phyloP scores from a whole-genome alignment of 1,140 invertebrate species.

The Drosophila repletoides region DNA sequence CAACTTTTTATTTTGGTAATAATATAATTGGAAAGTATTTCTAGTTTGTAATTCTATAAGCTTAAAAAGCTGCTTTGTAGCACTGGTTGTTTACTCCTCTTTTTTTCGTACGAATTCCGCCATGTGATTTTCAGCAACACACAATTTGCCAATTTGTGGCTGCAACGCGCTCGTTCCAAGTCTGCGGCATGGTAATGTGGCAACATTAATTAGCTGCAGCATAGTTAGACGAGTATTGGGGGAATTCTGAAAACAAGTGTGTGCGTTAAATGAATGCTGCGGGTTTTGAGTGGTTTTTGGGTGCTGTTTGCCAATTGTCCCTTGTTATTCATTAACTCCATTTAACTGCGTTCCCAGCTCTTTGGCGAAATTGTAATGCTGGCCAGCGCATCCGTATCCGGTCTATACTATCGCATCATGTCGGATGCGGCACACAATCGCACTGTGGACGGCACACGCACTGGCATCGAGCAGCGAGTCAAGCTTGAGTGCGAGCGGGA shows the following conservation, averaged over 20 bases:
- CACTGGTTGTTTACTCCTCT: too few relatives aligned
- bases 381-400: constrained; percentile 89
- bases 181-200: constrained; percentile 13
- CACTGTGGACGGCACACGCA: constrained; percentile 93
- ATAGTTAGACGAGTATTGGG: constrained; percentile 12
- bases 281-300: not conserved
- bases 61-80: too few relatives aligned
- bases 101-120: constrained; percentile 3
- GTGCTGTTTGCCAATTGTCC: constrained; percentile 26
- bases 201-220: constrained; percentile 42
- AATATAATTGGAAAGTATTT: too few relatives aligned
- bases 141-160: not conserved
- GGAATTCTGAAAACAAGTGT: constrained; percentile 36
- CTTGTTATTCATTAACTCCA: constrained; percentile 35
- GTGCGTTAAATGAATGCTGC: constrained; percentile 1
- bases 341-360: constrained; percentile 84
- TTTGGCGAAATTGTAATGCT: constrained; percentile 90
- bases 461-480: constrained; percentile 94
- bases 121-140: not conserved
- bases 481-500: constrained; percentile 96
- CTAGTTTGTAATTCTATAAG: too few relatives aligned
- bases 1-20: too few relatives aligned
- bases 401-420: constrained; percentile 93
- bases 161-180: not conserved
- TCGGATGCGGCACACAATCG: constrained; percentile 91